Evolutionary conservation across 1,140 invertebrate species (phyloP).

Genomic region (Maniola jurtina): DNA sequence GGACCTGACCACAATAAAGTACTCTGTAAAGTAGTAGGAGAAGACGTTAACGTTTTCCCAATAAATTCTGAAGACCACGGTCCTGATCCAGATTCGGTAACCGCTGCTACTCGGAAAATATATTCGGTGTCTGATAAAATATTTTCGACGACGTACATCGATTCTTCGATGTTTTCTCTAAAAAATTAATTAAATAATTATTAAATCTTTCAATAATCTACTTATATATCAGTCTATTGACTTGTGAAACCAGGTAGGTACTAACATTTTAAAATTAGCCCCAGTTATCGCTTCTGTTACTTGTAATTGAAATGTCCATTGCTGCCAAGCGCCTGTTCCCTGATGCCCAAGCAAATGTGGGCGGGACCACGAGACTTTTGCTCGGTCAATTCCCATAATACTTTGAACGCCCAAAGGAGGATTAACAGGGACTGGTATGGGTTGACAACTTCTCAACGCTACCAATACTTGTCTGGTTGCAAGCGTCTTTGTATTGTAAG

Average conservation of each 20-base stretch:
- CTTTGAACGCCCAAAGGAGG: constrained; percentile 88
- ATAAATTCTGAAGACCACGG: constrained; percentile 89
- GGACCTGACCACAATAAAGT: constrained; percentile 86
- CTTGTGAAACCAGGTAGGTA: constrained; percentile 19
- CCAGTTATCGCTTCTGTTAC: constrained; percentile 79
- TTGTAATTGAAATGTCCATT: constrained; percentile 91
- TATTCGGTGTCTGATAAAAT: constrained; percentile 88
- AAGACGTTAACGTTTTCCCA: constrained; percentile 82
- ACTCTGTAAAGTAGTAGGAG: constrained; percentile 74
- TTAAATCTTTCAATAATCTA: background rate
- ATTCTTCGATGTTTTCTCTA: constrained; percentile 80
- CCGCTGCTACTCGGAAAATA: constrained; percentile 87
- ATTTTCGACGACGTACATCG: constrained; percentile 82
- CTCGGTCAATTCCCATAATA: constrained; percentile 85
- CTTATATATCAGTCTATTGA: background rate
- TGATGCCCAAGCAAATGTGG: constrained; percentile 88
- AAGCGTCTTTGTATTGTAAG: constrained; percentile 57
- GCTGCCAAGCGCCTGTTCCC: constrained; percentile 89
- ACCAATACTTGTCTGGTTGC: constrained; percentile 79
- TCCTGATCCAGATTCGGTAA: constrained; percentile 85
- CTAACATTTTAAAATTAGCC: constrained; percentile 57
- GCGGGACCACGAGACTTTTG: constrained; percentile 88
- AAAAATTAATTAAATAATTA: constrained; percentile 28
- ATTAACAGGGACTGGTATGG: constrained; percentile 87
- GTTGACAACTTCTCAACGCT: constrained; percentile 83